Base-by-base conservation (phyloP, 2,113 vertebrate species). In the Felis chaus region DNA sequence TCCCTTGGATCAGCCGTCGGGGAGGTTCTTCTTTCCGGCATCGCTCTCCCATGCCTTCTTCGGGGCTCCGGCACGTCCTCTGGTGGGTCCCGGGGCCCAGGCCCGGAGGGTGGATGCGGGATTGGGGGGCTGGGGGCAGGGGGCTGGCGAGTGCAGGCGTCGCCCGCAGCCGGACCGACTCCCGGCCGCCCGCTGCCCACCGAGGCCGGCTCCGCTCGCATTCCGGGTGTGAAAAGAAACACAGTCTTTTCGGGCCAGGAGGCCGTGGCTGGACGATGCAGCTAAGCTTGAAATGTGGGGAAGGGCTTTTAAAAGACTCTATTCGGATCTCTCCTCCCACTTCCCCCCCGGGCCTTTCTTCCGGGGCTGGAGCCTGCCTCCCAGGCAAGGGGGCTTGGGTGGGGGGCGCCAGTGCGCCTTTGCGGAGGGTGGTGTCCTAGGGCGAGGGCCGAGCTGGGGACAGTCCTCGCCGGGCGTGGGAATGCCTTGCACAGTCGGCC, bases 151-250 rank as follows among this genome's bases (percentile, higher is more conserved):
- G 69, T 27, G 65, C 53, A 89, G 53, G 82, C 5, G 18, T 79
- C 33, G 13, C 21, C 63, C 1, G 33, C 4, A 2, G 16, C 5
- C 4, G 2, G 69, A 7, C 53, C 9, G 29, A 57, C 16, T n/a
- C 63, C 55, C 2, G 16, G 23, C 15, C 27, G 89, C 89, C 23
- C 48, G 15, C 50, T 69, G 95, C 74, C 78, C 71, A 76, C 87
- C 25, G 82, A 93, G 95, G 94, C n/a, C 45, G 15, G 97, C 96
- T 91, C 93, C 66, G 97, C 29, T 29, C 93, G 53, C 92, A 97
- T 98, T 91, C 95, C 91, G 87, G 96, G 96, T 98, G 97, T 98
- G 98, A 98, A 99, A 98, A 98, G 97, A 98, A 98, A 98, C 97
- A 98, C 18, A 1, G 90, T 97, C 95, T 92, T 97, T 97, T 98